Percentiles rank a stretch among this genome's conserved stretches.
Evolutionary conservation across 2,113 vertebrate genomes (phyloP).

Genomic region (Phasianus colchicus): DNA sequence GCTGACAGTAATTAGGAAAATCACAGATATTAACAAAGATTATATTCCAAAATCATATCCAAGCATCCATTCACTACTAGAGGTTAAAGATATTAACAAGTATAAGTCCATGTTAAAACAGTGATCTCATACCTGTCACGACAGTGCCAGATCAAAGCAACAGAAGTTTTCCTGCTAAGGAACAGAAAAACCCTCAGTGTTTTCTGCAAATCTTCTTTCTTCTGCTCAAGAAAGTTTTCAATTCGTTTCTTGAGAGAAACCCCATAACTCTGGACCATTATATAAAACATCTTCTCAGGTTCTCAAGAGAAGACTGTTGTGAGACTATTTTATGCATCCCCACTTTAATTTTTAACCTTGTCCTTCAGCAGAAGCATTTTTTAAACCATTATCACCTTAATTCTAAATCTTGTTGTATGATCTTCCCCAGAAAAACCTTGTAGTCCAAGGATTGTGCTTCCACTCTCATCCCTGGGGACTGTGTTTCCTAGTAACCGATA

Average conservation of each 20-base stretch:
- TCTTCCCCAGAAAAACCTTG: slow-evolving; percentile 27
- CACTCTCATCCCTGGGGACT: slow-evolving; percentile 21
- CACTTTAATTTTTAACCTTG: neutral
- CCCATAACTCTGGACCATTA: neutral
- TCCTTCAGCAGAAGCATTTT: neutral
- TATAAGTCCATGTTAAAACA: neutral
- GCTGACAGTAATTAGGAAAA: neutral
- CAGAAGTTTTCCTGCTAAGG: neutral
- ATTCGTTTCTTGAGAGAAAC: neutral
- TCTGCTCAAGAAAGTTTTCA: neutral
- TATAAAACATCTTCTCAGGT: neutral
- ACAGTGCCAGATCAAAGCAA: neutral
- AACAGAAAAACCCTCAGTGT: neutral
- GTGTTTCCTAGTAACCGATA: slow-evolving; percentile 57
- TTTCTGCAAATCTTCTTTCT: neutral
- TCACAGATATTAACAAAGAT: neutral
- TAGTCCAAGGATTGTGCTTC: slow-evolving; percentile 14
- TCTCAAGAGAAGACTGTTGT: neutral
- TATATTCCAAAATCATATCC: neutral
- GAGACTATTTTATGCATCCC: neutral
- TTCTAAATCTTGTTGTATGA: neutral
- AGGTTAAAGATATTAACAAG: neutral
- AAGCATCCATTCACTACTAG: neutral
- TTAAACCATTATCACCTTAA: slow-evolving; percentile 27
- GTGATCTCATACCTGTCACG: accelerated